phyloP scores from a whole-genome alignment of 2,888 invertebrate genomes.

The Ormyrus thymus region DNA sequence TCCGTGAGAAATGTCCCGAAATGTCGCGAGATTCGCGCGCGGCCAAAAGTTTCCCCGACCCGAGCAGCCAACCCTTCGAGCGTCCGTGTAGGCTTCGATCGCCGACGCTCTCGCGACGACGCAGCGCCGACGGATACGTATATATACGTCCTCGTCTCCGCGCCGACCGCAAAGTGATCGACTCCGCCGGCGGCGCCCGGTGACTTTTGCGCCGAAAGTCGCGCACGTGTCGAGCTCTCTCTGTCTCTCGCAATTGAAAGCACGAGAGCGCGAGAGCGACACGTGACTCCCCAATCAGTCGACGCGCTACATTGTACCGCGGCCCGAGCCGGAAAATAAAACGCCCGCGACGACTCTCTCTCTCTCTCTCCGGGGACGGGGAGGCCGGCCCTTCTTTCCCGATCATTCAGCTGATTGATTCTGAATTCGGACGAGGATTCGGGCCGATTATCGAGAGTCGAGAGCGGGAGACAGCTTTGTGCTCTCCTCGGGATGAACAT shows the following conservation, averaged over 20 bases:
- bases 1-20: too few relatives aligned
- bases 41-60: neutral
- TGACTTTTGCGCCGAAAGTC: conserved; percentile 62
- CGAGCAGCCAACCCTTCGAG: neutral
- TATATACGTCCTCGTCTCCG: too few relatives aligned
- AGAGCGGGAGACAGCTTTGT: too few relatives aligned
- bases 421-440: neutral
- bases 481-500: too few relatives aligned
- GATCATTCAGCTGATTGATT: conserved; percentile 25
- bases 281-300: conserved; percentile 72
- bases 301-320: conserved; percentile 60
- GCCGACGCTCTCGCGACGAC: too few relatives aligned
- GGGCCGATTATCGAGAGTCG: too few relatives aligned
- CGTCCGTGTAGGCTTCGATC: too few relatives aligned
- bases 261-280: conserved; percentile 57
- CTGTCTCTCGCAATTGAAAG: too few relatives aligned
- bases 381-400: neutral
- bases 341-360: neutral
- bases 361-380: neutral
- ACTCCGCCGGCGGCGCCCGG: conserved; percentile 2
- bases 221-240: conserved; percentile 40
- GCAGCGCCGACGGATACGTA: too few relatives aligned
- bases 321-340: conserved; percentile 30
- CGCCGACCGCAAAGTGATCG: too few relatives aligned
- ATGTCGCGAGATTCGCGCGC: neutral